phyloP scores from a whole-genome alignment of 2,888 invertebrate genomes.

The Leptinotarsa peninsularis region DNA sequence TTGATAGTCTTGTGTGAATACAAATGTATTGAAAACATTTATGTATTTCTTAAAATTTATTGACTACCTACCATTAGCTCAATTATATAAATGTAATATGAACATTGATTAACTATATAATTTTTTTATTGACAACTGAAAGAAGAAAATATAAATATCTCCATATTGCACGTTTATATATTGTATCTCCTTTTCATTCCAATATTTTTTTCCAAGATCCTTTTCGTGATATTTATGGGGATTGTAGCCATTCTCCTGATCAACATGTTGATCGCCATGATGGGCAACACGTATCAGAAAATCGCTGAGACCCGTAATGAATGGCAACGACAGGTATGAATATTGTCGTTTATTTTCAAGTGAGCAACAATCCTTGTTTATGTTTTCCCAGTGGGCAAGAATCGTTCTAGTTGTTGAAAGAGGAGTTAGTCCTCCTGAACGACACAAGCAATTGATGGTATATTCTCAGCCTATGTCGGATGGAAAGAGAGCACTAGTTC shows the following conservation, averaged over 20 bases:
- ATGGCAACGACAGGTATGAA: constrained; percentile 88
- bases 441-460: constrained; percentile 85
- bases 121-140: neutral
- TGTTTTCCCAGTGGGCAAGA: constrained; percentile 85
- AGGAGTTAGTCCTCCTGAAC: constrained; percentile 91
- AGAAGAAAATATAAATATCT: too few species aligned
- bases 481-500: constrained; percentile 85
- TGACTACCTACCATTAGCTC: too few species aligned
- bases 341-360: neutral
- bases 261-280: constrained; percentile 99
- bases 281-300: constrained; percentile 99
- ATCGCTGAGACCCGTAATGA: constrained; percentile 97
- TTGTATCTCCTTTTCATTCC: too few species aligned
- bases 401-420: constrained; percentile 97
- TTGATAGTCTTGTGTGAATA: too few species aligned
- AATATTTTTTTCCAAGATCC: constrained; percentile 68
- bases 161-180: too few species aligned
- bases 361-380: neutral
- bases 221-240: constrained; percentile 98
- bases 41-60: too few species aligned
- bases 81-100: too few species aligned
- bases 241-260: constrained; percentile 94
- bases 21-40: too few species aligned
- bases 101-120: too few species aligned
- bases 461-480: constrained; percentile 97